These are phyloP conservation scores for Sphaeramia orbicularis DNA, from an alignment of 2,797 vertebrate species.

Conservation along the genomic window DNA sequence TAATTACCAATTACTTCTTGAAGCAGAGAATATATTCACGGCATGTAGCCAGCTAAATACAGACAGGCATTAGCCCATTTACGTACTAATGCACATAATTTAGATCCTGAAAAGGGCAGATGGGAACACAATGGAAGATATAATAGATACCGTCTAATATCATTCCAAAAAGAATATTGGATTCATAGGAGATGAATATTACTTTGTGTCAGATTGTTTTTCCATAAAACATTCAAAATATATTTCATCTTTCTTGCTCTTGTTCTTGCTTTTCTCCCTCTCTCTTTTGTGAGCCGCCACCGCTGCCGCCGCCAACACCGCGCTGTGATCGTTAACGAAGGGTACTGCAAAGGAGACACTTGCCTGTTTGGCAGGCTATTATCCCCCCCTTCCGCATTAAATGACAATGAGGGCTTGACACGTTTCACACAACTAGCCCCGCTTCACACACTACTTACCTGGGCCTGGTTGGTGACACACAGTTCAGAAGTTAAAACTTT, in stretches of 20 bases:
- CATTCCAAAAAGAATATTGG: conserved; percentile 99
- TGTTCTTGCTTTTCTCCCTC: conserved; percentile 59
- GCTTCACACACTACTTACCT: conserved; percentile 61
- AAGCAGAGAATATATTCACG: conserved; percentile 99
- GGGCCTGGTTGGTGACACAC: conserved; percentile 42
- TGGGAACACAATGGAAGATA: conserved; percentile 99
- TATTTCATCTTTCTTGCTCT: conserved; percentile 88
- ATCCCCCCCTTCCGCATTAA: conserved; percentile 67
- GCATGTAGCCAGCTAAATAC: conserved; percentile 99
- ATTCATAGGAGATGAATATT: conserved; percentile 99
- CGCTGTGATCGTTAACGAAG: conserved; percentile 74
- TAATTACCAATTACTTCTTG: conserved; percentile 99
- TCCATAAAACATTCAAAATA: conserved; percentile 99
- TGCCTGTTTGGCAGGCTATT: conserved; percentile 70
- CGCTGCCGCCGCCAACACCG: conserved; percentile 23
- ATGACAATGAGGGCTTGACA: conserved; percentile 73
- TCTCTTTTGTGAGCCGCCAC: conserved; percentile 46
- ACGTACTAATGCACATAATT: conserved; percentile 99
- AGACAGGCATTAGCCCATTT: conserved; percentile 99
- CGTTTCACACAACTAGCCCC: conserved; percentile 58
- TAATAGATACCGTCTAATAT: conserved; percentile 99
- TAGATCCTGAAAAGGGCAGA: conserved; percentile 99
- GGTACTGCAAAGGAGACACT: conserved; percentile 65
- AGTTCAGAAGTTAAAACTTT: conserved; percentile 69
- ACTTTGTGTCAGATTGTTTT: conserved; percentile 99